These are phyloP conservation scores for Malacoraja senta DNA, from an alignment of 2,797 vertebrate species.

Conservation along the genomic window DNA sequence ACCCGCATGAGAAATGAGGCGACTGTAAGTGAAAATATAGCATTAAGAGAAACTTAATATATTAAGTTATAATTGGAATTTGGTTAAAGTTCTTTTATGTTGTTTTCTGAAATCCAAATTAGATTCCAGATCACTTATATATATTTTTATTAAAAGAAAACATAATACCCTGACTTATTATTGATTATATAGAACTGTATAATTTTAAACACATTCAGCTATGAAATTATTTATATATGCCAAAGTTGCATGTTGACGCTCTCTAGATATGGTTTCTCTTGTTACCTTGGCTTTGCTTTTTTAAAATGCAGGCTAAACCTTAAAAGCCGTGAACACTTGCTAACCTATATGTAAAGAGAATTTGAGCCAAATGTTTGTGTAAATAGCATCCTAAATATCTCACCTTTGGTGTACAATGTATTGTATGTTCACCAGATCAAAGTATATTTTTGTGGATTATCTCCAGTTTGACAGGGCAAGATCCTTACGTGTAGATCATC, in stretches of 20 bases:
- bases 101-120: conserved; percentile 56
- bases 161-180: conserved; percentile 72
- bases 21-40: conserved; percentile 62
- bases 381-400: conserved; percentile 89
- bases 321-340: conserved; percentile 98
- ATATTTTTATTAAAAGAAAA: conserved; percentile 74
- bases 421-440: conserved; percentile 88
- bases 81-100: conserved; percentile 69
- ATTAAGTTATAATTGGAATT: conserved; percentile 75
- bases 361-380: conserved; percentile 96
- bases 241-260: conserved; percentile 87
- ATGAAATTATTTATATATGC: conserved; percentile 94
- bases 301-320: conserved; percentile 81
- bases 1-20: conserved; percentile 66
- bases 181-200: conserved; percentile 82
- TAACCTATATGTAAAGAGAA: conserved; percentile 91
- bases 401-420: conserved; percentile 80
- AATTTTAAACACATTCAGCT: conserved; percentile 85
- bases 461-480: conserved; percentile 86
- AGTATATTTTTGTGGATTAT: conserved; percentile 99
- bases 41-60: conserved; percentile 71
- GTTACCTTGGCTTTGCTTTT: conserved; percentile 67
- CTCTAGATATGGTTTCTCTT: conserved; percentile 81
- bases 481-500: conserved; percentile 88
- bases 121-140: conserved; percentile 69